Evolutionary conservation across 2,113 vertebrate genomes (phyloP).

Genomic region (Empidonax traillii): DNA sequence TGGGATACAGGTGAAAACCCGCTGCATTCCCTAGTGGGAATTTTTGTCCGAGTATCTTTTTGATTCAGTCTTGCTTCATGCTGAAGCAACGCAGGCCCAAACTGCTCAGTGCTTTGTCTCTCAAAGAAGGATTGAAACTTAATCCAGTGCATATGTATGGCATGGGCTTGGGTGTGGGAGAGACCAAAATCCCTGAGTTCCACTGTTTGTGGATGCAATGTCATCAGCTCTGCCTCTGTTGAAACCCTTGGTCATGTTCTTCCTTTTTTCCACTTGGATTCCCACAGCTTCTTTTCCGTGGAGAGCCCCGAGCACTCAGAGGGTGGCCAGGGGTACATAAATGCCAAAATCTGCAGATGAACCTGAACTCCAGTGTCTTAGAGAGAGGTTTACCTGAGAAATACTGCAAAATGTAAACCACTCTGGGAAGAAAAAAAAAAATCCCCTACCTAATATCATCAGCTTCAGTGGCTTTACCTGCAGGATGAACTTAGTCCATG

Average conservation of each 20-base stretch:
- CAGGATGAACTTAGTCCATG: fast-evolving
- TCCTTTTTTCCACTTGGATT: neutral
- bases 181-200: neutral
- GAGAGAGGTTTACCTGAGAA: neutral
- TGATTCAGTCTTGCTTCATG: neutral
- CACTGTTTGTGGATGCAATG: neutral
- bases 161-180: fast-evolving
- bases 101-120: neutral
- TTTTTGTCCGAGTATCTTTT: neutral
- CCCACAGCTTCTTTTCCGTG: neutral
- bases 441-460: neutral
- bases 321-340: neutral
- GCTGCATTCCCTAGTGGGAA: neutral
- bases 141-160: neutral
- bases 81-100: neutral
- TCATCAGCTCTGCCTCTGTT: neutral
- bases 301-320: neutral
- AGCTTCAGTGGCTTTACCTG: neutral
- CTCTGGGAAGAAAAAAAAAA: neutral
- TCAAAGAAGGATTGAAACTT: neutral
- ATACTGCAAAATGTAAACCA: neutral
- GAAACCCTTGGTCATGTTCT: neutral
- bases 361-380: neutral
- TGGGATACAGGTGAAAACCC: neutral
- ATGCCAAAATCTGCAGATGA: neutral